Percentiles rank a stretch among this genome's conserved stretches.
Evolutionary conservation across 2,113 vertebrate species (phyloP).

Genomic region (Epinephelus fuscoguttatus): DNA sequence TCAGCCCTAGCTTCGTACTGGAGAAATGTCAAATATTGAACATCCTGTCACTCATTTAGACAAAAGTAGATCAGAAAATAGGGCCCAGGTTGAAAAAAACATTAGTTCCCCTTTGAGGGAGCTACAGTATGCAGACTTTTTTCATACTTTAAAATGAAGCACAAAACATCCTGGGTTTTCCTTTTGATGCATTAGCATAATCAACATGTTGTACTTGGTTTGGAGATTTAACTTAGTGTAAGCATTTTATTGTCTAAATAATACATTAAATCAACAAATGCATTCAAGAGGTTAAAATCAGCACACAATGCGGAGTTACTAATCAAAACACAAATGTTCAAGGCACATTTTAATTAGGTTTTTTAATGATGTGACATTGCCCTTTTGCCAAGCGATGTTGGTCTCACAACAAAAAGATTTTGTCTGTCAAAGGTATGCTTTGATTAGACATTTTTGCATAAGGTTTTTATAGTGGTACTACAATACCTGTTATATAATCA

Average conservation of each 20-base stretch:
- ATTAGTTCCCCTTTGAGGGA: too few species aligned
- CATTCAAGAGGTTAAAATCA: background rate
- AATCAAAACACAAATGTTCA: background rate
- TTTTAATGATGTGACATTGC: background rate
- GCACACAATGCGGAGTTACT: background rate
- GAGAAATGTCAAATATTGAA: too few species aligned
- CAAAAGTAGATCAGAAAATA: too few species aligned
- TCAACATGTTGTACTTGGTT: background rate
- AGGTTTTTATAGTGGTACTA: background rate
- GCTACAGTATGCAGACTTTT: too few species aligned
- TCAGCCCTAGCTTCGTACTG: too few species aligned
- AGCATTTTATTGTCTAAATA: background rate
- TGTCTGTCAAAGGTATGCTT: background rate
- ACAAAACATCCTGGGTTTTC: background rate
- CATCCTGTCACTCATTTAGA: too few species aligned
- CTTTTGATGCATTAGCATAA: background rate
- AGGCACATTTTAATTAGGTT: background rate
- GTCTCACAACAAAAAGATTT: background rate
- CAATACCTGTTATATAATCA: conserved; percentile 2
- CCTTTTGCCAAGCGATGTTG: background rate
- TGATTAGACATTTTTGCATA: background rate
- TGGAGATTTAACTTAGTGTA: background rate
- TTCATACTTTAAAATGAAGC: too few species aligned
- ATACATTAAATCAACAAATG: background rate
- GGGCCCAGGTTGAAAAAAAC: too few species aligned